Percentiles rank a stretch among this genome's conserved stretches.
Conservation (phyloP, 1,140 invertebrate genomes). For the Galleria mellonella region DNA sequence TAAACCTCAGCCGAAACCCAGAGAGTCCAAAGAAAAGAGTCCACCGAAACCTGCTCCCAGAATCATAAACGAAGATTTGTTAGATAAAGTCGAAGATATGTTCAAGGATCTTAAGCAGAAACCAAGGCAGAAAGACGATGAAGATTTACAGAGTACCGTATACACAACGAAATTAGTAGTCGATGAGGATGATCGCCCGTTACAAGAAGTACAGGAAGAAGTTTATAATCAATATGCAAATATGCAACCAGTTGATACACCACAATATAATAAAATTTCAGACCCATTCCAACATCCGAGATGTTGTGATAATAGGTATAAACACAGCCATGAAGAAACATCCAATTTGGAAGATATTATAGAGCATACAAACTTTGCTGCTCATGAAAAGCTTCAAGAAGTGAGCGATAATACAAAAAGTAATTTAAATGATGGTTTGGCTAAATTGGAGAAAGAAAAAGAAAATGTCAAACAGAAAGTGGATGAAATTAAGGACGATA, state of each 20-base stretch:
- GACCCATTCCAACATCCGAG: conserved; percentile 54
- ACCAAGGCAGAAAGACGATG: conserved; percentile 47
- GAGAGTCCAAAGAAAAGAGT: conserved; percentile 45
- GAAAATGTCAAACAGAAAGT: conserved; percentile 41
- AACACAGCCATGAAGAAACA: conserved; percentile 61
- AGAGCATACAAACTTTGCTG: conserved; percentile 50
- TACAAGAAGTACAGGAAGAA: conserved; percentile 45
- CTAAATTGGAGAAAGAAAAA: conserved; percentile 46
- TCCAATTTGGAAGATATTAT: conserved; percentile 54
- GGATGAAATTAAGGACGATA: conserved; percentile 32
- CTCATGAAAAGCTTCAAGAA: conserved; percentile 48
- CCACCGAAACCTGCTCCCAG: conserved; percentile 61
- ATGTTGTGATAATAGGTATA: conserved; percentile 52
- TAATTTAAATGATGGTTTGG: conserved; percentile 34
- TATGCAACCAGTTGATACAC: conserved; percentile 64
- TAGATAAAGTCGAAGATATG: conserved; percentile 70
- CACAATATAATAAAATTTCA: conserved; percentile 23
- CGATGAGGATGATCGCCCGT: conserved; percentile 47
- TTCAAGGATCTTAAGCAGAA: conserved; percentile 62
- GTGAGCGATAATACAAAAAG: conserved; percentile 30
- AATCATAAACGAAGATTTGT: conserved; percentile 63
- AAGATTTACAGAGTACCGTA: conserved; percentile 45
- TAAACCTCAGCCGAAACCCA: conserved; percentile 47
- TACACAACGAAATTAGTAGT: conserved; percentile 61
- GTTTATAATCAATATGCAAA: conserved; percentile 58